Percentiles rank a stretch among this genome's conserved stretches.
Evolutionary conservation across 2,888 invertebrate species (phyloP).

Genomic region (Crioceris asparagi): DNA sequence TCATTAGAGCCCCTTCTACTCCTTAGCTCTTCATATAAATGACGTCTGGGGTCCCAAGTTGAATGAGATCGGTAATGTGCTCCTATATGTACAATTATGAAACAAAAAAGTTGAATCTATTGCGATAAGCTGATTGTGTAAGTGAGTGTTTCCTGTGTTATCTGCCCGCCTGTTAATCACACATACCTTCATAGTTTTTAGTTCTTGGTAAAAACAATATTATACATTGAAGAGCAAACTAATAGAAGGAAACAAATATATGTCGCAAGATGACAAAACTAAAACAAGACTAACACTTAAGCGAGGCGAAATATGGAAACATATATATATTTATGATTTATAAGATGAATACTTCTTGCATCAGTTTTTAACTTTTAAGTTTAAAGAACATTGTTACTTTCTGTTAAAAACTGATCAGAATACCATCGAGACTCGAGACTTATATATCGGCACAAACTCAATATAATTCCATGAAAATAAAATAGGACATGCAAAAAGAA

Average conservation of each 20-base stretch:
- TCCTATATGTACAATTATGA: slow-evolving; percentile 29
- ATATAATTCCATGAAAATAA: slow-evolving; percentile 9
- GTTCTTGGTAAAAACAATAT: no score
- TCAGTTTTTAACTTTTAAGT: background rate
- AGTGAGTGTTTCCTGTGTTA: no score
- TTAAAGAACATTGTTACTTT: background rate
- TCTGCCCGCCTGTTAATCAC: no score
- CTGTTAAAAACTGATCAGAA: no score
- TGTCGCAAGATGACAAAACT: no score
- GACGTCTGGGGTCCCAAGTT: slow-evolving; percentile 82
- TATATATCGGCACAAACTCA: no score
- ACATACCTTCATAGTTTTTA: no score
- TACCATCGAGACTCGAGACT: no score
- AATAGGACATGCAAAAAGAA: slow-evolving; percentile 10
- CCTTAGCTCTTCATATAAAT: slow-evolving; percentile 82
- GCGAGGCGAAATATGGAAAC: slow-evolving; percentile 11
- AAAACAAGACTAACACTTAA: no score
- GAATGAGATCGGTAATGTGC: slow-evolving; percentile 49
- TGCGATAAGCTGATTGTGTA: no score
- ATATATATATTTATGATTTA: slow-evolving; percentile 4
- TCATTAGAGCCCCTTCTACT: slow-evolving; percentile 60
- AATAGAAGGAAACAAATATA: no score
- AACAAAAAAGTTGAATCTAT: slow-evolving; percentile 16
- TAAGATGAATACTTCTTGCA: background rate
- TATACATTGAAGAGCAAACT: no score